Percentiles rank a stretch among this genome's conserved stretches.
Conservation (phyloP, 2,888 invertebrate genomes). For the Papilio gigon region DNA sequence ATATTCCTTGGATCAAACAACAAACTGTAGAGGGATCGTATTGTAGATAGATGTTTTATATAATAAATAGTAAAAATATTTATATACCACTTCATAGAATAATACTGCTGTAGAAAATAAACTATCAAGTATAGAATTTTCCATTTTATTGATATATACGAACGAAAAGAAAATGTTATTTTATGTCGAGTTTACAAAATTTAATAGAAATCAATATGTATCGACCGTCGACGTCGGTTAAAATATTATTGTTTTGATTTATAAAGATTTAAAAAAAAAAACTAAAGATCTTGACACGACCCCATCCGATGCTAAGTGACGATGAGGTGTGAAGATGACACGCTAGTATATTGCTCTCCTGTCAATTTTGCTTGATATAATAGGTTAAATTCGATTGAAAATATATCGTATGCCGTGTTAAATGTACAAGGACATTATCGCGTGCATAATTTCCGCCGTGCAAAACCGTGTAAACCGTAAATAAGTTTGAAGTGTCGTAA, state of each 20-base stretch:
- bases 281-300: too few species aligned
- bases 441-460: slow-evolving; percentile 69
- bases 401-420: slow-evolving; percentile 49
- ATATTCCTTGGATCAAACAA: slow-evolving; percentile 78
- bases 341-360: too few species aligned
- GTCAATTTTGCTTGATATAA: background rate
- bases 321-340: too few species aligned
- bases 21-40: slow-evolving; percentile 67
- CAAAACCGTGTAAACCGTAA: slow-evolving; percentile 59
- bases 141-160: slow-evolving; percentile 1
- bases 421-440: slow-evolving; percentile 68
- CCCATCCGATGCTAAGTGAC: too few species aligned
- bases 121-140: slow-evolving; percentile 1
- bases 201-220: background rate
- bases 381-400: slow-evolving; percentile 16
- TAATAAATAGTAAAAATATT: background rate
- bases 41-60: slow-evolving; percentile 60
- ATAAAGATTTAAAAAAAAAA: too few species aligned
- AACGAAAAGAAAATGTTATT: background rate
- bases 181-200: background rate
- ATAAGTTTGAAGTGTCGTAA: slow-evolving; percentile 54
- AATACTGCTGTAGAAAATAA: slow-evolving; percentile 30
- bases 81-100: background rate
- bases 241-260: background rate
- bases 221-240: background rate